Evolutionary conservation across 2,888 invertebrate species (phyloP).

Genomic region (Capitulum mitella): DNA sequence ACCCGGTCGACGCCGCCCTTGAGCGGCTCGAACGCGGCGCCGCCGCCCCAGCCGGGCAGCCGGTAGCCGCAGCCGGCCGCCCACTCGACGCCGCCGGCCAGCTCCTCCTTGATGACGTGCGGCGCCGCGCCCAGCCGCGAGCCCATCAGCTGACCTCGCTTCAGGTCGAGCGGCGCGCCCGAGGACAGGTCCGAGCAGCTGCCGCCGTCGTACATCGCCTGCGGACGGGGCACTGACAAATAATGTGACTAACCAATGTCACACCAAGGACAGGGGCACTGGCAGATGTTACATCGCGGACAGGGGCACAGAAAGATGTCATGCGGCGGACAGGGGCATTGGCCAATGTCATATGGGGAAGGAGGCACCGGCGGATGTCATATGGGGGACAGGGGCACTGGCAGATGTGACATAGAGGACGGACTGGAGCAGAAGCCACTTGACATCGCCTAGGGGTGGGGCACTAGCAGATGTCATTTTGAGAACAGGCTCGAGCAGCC

Average conservation of each 20-base stretch:
- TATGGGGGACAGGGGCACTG: too few relatives aligned
- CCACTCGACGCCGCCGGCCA: slow-evolving; percentile 1
- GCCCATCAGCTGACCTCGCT: background rate
- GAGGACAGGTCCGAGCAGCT: background rate
- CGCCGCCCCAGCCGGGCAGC: slow-evolving; percentile 9
- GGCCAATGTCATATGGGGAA: too few relatives aligned
- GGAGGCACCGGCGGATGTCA: too few relatives aligned
- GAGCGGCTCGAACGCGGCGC: background rate
- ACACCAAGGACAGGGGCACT: too few relatives aligned
- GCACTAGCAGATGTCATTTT: too few relatives aligned
- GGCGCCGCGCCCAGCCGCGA: background rate
- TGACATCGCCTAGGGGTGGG: too few relatives aligned
- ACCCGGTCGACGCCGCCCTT: background rate
- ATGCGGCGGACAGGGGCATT: too few relatives aligned
- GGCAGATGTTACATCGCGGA: too few relatives aligned
- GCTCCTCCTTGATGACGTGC: slow-evolving; percentile 11
- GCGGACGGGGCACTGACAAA: background rate
- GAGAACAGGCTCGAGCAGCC: background rate
- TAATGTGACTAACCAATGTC: too few relatives aligned
- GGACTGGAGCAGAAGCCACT: too few relatives aligned
- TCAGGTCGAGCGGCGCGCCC: background rate
- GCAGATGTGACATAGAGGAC: too few relatives aligned
- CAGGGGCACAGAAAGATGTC: too few relatives aligned
- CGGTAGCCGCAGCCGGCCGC: slow-evolving; percentile 9
- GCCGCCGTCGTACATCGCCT: slow-evolving; percentile 5